A percentile compares a stretch with the other conserved stretches of the same genome.
phyloP scores from a whole-genome alignment of 2,888 invertebrate genomes.

The Mylabris sibirica region DNA sequence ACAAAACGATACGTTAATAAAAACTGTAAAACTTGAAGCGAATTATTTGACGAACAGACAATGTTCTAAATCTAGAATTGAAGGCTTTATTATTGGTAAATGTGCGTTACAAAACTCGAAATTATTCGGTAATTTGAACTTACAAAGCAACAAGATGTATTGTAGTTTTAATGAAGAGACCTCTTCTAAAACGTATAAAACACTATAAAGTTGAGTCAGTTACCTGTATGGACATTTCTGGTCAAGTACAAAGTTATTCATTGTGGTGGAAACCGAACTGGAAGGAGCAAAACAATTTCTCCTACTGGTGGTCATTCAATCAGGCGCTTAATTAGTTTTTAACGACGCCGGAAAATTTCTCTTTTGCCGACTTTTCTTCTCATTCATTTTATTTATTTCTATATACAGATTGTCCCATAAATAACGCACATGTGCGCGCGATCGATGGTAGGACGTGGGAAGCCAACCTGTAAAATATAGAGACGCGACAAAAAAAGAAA shows the following conservation, averaged over 20 bases:
- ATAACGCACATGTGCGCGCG: no score
- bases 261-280: constrained; percentile 15
- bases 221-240: constrained; percentile 42
- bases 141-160: constrained; percentile 36
- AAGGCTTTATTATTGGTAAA: constrained; percentile 32
- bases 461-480: no score
- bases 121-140: constrained; percentile 30
- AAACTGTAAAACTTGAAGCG: background rate
- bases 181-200: constrained; percentile 41
- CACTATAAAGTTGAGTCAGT: constrained; percentile 42
- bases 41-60: background rate
- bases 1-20: background rate
- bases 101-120: constrained; percentile 40
- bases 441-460: no score
- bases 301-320: constrained; percentile 19
- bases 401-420: no score
- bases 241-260: constrained; percentile 42
- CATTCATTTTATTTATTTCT: background rate
- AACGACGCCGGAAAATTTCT: constrained; percentile 8
- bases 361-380: background rate
- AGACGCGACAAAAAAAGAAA: no score
- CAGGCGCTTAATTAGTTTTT: constrained; percentile 30
- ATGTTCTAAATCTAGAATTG: background rate
- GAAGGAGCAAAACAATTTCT: background rate
- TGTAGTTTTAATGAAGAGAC: constrained; percentile 41